Percentiles rank a stretch among this genome's conserved stretches.
Evolutionary conservation across 2,797 vertebrate genomes (phyloP).

Genomic region (Scomberomorus guttatus): DNA sequence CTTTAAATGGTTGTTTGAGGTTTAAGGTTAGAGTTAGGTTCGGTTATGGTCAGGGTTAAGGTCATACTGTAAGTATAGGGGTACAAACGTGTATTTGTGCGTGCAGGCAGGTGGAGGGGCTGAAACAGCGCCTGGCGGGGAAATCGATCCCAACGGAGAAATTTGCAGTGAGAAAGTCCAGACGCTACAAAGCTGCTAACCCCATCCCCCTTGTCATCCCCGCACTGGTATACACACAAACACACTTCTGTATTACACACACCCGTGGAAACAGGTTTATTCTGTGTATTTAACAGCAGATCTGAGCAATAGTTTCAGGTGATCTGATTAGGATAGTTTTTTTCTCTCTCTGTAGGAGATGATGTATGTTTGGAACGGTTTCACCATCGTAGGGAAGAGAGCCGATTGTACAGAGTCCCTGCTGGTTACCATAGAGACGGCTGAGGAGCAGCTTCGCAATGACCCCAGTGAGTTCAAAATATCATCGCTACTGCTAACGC

Average conservation of each 20-base stretch:
- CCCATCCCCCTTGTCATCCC: conserved; percentile 90
- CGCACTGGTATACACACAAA: conserved; percentile 85
- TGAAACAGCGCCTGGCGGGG: conserved; percentile 95
- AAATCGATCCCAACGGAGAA: conserved; percentile 98
- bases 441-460: conserved; percentile 87
- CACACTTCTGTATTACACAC: neutral
- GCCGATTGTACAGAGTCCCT: conserved; percentile 91
- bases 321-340: neutral
- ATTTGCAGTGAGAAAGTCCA: conserved; percentile 94
- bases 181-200: conserved; percentile 87
- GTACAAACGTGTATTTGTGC: conserved; percentile 20
- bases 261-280: no score
- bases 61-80: no score
- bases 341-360: conserved; percentile 88
- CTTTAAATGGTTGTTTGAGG: neutral
- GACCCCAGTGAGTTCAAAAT: conserved; percentile 80
- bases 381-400: conserved; percentile 90
- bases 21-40: no score
- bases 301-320: neutral
- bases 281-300: neutral
- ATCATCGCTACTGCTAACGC: rapidly evolving
- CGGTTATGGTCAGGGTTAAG: neutral
- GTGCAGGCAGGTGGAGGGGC: conserved; percentile 90
- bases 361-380: conserved; percentile 99
- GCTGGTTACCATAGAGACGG: conserved; percentile 92